Conservation (phyloP, 2,113 vertebrate species). For the Seriola rivoliana region DNA sequence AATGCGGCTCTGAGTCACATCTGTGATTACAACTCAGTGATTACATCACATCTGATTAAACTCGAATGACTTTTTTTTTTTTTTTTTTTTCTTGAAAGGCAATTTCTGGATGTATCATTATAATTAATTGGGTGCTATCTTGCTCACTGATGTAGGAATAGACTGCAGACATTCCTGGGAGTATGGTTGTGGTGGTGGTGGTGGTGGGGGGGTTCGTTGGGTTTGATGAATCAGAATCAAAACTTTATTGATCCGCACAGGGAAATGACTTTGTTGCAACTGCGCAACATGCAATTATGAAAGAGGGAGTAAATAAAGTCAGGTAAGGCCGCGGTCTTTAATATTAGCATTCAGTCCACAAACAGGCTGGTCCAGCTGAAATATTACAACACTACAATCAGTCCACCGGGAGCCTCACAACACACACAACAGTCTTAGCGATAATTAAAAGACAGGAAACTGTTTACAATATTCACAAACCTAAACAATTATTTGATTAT, state of each 20-base stretch:
- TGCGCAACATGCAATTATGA: no score
- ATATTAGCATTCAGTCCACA: no score
- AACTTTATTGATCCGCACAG: no score
- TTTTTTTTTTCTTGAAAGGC: slow-evolving; percentile 28
- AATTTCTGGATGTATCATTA: slow-evolving; percentile 50
- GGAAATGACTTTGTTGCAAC: no score
- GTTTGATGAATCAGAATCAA: slow-evolving; percentile 9
- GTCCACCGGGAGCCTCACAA: slow-evolving; percentile 21
- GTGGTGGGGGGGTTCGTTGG: slow-evolving; percentile 26
- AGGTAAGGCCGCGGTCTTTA: no score
- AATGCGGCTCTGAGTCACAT: background rate
- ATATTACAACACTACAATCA: slow-evolving; percentile 39
- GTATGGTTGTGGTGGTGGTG: background rate
- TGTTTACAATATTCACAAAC: background rate
- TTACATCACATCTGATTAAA: slow-evolving; percentile 45
- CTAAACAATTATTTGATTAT: background rate
- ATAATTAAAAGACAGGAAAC: slow-evolving; percentile 42
- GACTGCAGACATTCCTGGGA: slow-evolving; percentile 22
- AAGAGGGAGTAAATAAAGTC: no score
- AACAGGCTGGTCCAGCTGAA: background rate
- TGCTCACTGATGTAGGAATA: slow-evolving; percentile 18
- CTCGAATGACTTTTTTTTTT: slow-evolving; percentile 11
- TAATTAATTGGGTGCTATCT: slow-evolving; percentile 58
- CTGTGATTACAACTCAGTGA: slow-evolving; percentile 43
- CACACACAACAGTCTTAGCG: background rate